Conservation (phyloP, 2,888 invertebrate genomes). For the Diaprepes abbreviatus region DNA sequence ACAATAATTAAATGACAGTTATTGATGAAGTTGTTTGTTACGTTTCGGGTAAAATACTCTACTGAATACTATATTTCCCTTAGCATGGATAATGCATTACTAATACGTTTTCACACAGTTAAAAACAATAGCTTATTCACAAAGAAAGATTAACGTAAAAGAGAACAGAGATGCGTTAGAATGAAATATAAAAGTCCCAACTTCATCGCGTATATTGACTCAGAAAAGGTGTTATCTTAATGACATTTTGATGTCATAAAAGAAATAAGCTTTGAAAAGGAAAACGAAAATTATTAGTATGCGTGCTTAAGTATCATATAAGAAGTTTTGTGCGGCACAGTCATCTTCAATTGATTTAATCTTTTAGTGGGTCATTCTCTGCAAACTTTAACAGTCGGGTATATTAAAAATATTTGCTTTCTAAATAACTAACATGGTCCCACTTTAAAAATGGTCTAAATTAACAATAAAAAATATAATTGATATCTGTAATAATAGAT, state of each 20-base stretch:
- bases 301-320: constrained; percentile 2
- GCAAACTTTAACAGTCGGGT: neutral
- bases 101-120: constrained; percentile 29
- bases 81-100: constrained; percentile 42
- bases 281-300: constrained; percentile 20
- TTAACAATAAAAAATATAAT: too few relatives aligned
- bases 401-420: too few relatives aligned
- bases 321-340: neutral
- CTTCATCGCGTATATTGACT: constrained; percentile 34
- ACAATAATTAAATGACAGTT: constrained; percentile 38
- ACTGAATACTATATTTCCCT: constrained; percentile 28
- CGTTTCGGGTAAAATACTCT: constrained; percentile 4
- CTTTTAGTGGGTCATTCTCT: too few relatives aligned
- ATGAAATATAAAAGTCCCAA: constrained; percentile 35
- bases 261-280: constrained; percentile 30
- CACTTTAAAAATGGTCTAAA: too few relatives aligned
- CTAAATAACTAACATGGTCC: too few relatives aligned
- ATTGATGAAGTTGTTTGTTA: constrained; percentile 36
- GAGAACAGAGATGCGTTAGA: constrained; percentile 33
- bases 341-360: neutral
- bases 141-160: constrained; percentile 29
- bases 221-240: constrained; percentile 30
- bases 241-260: constrained; percentile 42
- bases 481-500: too few relatives aligned
- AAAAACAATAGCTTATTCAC: constrained; percentile 33